Percentiles rank a stretch among this genome's conserved stretches.
Evolutionary conservation across 53 echinoderm and acorn worm species (phyloP).

Genomic region (Echinometra lucunter): DNA sequence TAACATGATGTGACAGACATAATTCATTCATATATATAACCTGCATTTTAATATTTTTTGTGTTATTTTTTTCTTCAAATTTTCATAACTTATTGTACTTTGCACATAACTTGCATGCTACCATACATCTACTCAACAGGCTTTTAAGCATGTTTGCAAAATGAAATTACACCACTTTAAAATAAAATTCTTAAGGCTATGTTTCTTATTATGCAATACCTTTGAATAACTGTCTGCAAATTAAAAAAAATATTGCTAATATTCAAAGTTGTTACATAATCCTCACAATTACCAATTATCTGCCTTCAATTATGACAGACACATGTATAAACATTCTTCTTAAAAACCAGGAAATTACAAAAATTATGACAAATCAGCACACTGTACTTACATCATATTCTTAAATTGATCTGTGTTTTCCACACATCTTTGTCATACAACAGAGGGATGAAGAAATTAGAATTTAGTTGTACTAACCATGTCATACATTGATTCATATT

Average conservation of each 20-base stretch:
- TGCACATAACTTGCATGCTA: slow-evolving; percentile 50
- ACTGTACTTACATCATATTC: background rate
- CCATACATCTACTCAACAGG: background rate
- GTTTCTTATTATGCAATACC: background rate
- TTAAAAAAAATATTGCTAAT: slow-evolving; percentile 34
- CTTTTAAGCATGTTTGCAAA: slow-evolving; percentile 41
- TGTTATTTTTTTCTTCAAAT: slow-evolving; percentile 4
- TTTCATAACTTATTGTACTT: slow-evolving; percentile 56
- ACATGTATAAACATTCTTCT: slow-evolving; percentile 12
- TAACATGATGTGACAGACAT: slow-evolving; percentile 65
- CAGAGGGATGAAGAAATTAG: background rate
- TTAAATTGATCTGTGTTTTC: background rate
- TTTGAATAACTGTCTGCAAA: slow-evolving; percentile 28
- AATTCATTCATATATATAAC: slow-evolving; percentile 63
- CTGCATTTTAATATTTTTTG: slow-evolving; percentile 53
- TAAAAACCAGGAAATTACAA: slow-evolving; percentile 26
- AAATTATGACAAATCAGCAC: slow-evolving; percentile 52
- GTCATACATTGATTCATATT: background rate
- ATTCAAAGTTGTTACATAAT: slow-evolving; percentile 43
- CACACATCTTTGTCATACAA: background rate
- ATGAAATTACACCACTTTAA: background rate
- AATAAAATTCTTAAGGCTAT: slow-evolving; percentile 12
- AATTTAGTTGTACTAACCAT: background rate
- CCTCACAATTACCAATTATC: background rate
- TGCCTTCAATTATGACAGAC: background rate